Percentiles rank a stretch among this genome's conserved stretches.
These are phyloP conservation scores for Conus betulinus DNA, from an alignment of 1,140 invertebrate genomes.

Conservation along the genomic window DNA sequence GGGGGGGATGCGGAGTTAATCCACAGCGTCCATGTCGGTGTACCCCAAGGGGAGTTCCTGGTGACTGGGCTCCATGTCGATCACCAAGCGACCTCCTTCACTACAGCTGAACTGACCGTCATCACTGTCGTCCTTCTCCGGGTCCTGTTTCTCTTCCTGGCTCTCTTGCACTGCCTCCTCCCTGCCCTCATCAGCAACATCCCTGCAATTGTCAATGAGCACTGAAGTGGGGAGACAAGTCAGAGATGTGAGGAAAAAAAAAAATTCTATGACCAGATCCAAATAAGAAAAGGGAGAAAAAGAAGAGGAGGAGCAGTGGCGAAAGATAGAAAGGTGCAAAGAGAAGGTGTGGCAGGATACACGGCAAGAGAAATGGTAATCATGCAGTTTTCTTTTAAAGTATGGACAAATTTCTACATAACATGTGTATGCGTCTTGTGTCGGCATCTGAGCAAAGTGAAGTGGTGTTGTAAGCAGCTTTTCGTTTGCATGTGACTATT, in stretches of 20 bases:
- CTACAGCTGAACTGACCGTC: constrained; percentile 33
- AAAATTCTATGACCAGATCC: neutral
- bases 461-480: too few relatives aligned
- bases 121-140: constrained; percentile 41
- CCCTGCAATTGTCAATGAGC: neutral
- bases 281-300: neutral
- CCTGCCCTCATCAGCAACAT: neutral
- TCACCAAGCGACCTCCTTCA: constrained; percentile 28
- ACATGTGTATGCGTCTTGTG: too few relatives aligned
- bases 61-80: constrained; percentile 25
- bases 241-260: neutral
- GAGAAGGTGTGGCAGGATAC: too few relatives aligned
- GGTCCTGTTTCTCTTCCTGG: constrained; percentile 30
- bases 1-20: constrained; percentile 44
- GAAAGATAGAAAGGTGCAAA: neutral
- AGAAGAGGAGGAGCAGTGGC: neutral
- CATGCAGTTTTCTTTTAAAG: too few relatives aligned
- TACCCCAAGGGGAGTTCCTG: constrained; percentile 48
- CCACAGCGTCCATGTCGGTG: constrained; percentile 71
- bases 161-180: neutral
- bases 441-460: too few relatives aligned
- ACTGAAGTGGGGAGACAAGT: neutral
- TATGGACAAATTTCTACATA: too few relatives aligned
- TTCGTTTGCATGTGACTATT: neutral
- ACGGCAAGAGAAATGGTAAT: too few relatives aligned